These are phyloP conservation scores for Acropternis orthonyx DNA, from an alignment of 2,797 vertebrate genomes.

Conservation along the genomic window DNA sequence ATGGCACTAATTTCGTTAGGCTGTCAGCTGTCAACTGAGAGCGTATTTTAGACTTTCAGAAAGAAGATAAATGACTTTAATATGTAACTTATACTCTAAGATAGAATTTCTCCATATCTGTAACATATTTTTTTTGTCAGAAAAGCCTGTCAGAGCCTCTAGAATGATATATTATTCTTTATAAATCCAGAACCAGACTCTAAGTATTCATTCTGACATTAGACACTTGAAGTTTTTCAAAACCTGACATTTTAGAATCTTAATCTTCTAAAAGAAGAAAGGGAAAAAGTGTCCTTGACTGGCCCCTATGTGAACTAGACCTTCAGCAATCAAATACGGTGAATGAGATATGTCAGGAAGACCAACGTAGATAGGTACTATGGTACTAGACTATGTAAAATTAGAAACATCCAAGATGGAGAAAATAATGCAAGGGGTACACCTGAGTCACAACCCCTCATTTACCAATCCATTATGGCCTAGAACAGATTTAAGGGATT, in stretches of 20 bases:
- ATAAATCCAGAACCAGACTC: not conserved
- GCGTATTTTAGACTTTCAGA: not conserved
- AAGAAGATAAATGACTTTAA: slow-evolving; percentile 29
- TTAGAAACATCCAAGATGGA: not conserved
- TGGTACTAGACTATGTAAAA: not conserved
- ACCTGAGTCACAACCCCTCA: not conserved
- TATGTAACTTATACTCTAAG: not conserved
- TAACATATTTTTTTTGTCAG: not conserved
- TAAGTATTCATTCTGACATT: not conserved
- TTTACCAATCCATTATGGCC: not conserved
- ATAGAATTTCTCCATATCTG: not conserved
- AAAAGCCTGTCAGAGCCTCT: not conserved
- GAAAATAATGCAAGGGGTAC: not conserved
- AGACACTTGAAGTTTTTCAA: not conserved
- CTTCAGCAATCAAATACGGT: not conserved
- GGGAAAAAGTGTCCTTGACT: not conserved
- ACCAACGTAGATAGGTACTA: not conserved
- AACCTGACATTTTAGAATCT: not conserved
- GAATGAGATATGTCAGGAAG: not conserved
- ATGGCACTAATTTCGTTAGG: not conserved
- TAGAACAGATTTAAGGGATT: not conserved
- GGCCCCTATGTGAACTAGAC: not conserved
- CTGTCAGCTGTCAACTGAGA: not conserved
- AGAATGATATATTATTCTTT: not conserved
- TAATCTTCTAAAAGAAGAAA: not conserved